These are phyloP conservation scores for Hetaerina americana DNA, from an alignment of 1,140 invertebrate species.

Conservation along the genomic window DNA sequence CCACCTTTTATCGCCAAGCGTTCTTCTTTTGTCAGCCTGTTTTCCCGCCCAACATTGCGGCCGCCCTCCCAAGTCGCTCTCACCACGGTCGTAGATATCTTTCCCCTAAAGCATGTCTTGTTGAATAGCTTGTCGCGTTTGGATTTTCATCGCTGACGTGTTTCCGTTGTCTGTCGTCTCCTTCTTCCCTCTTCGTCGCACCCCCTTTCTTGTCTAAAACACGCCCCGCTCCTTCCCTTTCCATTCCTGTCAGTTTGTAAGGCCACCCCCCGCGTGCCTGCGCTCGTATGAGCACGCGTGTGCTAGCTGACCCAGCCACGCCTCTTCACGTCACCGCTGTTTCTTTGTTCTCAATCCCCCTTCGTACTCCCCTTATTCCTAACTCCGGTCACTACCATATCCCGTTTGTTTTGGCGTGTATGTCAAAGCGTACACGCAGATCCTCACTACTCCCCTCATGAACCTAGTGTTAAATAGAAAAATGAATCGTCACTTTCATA, in stretches of 20 bases:
- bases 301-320: not conserved
- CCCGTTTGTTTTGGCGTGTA: too few species aligned
- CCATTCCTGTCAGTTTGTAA: too few species aligned
- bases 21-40: not conserved
- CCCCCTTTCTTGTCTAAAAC: too few species aligned
- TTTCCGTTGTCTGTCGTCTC: not conserved
- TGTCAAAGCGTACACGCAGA: too few species aligned
- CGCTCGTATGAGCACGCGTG: not conserved
- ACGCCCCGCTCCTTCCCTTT: not conserved
- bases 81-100: not conserved
- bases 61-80: not conserved
- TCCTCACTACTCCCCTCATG: too few species aligned
- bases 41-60: not conserved
- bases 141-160: not conserved
- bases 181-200: not conserved
- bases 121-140: not conserved
- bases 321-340: not conserved
- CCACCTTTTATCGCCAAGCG: not conserved
- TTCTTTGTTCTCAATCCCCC: not conserved
- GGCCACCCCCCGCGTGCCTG: not conserved
- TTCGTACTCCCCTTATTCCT: not conserved
- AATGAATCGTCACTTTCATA: too few species aligned
- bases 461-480: too few species aligned
- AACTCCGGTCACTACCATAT: too few species aligned
- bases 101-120: not conserved